Base-by-base conservation (phyloP, 1,140 invertebrate genomes). In the Macrostomum lignano region DNA sequence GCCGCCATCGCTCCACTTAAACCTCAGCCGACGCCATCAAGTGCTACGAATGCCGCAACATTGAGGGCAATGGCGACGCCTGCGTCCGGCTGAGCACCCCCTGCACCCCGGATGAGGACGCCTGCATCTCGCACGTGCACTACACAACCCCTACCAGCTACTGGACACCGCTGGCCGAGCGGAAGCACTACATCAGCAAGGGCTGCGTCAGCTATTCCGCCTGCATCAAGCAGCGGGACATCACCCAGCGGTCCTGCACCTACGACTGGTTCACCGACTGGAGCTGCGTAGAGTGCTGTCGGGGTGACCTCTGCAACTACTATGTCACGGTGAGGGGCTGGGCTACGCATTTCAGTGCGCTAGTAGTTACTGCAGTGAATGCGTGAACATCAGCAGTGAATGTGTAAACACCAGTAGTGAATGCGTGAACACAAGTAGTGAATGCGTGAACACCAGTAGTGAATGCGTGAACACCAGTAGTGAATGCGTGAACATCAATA, bases 131-230 rank as follows among this genome's bases (percentile, higher is more conserved):
- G 5, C 4, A 19, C 26, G 32, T 33, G 6, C 5, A 17, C 7
- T 33, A 33, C 11, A 14, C 13, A 33, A 33, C 22, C 26, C 22
- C 32, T 11, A 22, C 32, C 13, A 10, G 22, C 4, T 91, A 86
- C 49, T 94, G 82, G 76, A 72, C 74, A 4, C 73, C 75, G 45
- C 74, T 75, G 30, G 78, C 77, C 4, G 67, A 73, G 29, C 84
- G 93, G 50, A 79, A 91, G 43, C 81, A 73, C 58, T 91, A 79
- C 47, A 69, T 94, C 17, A 78, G 75, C 0, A 94, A 94, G 58
- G 60, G 65, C 20, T 94, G 84, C 65, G 68, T 76, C 10, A 72
- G 69, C 7, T 70, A 71, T 49, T 64, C 67, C 4, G 63, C 70
- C 35, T 96, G 86, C 55, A 67, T 72, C 34, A 55, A 58, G 66